Evolutionary conservation across 2,888 invertebrate genomes (phyloP), one percentile per base, ranked within the genome.

Genomic region (Rhopalosiphum nymphaeae): DNA sequence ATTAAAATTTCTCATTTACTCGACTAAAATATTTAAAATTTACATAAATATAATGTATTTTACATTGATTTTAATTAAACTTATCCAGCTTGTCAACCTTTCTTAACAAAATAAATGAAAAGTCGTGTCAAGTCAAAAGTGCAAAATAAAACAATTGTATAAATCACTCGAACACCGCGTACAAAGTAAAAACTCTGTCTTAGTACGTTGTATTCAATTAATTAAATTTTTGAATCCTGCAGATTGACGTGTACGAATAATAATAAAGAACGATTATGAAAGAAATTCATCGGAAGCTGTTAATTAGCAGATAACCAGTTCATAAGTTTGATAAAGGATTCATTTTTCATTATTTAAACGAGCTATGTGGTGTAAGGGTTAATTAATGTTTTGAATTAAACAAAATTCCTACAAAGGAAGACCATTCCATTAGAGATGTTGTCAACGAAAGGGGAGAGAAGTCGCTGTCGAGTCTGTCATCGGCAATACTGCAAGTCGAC

Each of bases 221-320:
- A 89, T 93, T 89, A 53, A 53, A n/a, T 93, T 93, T 86, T 78
- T 13, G 7, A 67, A 78, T 93, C 7, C 42, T 36, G 78, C 36
- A 53, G 42, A 67, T 67, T 88, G 42, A 10, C 49, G n/a, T 67
- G 36, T 67, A 61, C 21, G 36, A 67, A 87, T 88, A 87, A 78
- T 78, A 78, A 92, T 42, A 67, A 92, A 88, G n/a, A 88, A 26
- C 67, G 49, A 67, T 88, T 92, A 42, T 25, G 49, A 29, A 42
- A 88, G 87, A 67, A 87, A 85, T 85, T 26, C 90, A 56, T 93
- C 85, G 93, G 93, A 93, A 93, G 93, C 57, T 90, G 93, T 93
- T 93, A 89, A 93, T 93, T 93, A 93, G 90, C 93, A 90, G 84
- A 93, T 93, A 93, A 93, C 93, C 85, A 57, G 85, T 89, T 89